Conservation (phyloP, 2,113 vertebrate genomes). For the Calypte anna region DNA sequence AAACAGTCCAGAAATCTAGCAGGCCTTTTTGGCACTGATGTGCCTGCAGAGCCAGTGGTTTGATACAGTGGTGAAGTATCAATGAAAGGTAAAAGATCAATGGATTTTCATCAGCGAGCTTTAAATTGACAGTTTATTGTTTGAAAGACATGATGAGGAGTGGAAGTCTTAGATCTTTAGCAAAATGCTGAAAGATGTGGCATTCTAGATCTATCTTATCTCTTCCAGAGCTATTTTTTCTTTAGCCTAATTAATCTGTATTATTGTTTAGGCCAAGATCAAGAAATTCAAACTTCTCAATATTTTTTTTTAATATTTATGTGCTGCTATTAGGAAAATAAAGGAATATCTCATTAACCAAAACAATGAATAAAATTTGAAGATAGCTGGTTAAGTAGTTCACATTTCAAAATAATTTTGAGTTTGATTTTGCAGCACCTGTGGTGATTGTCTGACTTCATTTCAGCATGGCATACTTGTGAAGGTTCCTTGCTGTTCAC, state of each 20-base stretch:
- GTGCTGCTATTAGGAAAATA: background rate
- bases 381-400: background rate
- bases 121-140: background rate
- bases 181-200: background rate
- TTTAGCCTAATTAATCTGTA: background rate
- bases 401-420: background rate
- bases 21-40: background rate
- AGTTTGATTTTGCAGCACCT: background rate
- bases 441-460: background rate
- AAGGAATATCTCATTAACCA: background rate
- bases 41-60: accelerated
- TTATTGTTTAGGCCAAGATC: background rate
- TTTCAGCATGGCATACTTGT: background rate
- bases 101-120: background rate
- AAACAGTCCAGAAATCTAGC: background rate
- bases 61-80: background rate
- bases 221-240: background rate
- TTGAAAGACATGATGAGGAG: background rate
- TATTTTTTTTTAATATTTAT: background rate
- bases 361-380: background rate
- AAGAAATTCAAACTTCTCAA: background rate
- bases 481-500: background rate
- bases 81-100: too few species aligned
- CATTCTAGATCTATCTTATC: background rate
- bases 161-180: background rate